phyloP scores from a whole-genome alignment of 2,888 invertebrate genomes.

The Reticulitermes lucifugus region DNA sequence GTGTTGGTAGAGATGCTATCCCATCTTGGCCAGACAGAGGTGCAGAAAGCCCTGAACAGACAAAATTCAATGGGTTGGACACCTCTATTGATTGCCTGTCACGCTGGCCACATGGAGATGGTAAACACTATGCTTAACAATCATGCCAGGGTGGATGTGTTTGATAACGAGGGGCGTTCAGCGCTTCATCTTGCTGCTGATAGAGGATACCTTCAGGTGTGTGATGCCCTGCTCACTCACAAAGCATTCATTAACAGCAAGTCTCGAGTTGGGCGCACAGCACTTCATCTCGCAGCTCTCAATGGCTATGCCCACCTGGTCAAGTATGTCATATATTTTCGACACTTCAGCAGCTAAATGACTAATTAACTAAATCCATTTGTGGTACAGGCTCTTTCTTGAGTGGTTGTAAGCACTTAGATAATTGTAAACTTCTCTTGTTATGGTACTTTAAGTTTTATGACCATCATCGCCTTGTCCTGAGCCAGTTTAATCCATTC shows the following conservation, averaged over 20 bases:
- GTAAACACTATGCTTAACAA: slow-evolving; percentile 90
- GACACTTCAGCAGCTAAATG: no score
- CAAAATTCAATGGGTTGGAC: slow-evolving; percentile 98
- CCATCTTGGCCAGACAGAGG: slow-evolving; percentile 88
- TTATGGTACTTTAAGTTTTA: no score
- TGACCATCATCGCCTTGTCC: no score
- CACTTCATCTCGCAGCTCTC: slow-evolving; percentile 96
- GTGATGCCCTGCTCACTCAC: slow-evolving; percentile 89
- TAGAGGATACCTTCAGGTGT: slow-evolving; percentile 87
- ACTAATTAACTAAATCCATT: no score
- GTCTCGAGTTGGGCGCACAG: slow-evolving; percentile 96
- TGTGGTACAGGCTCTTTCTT: no score
- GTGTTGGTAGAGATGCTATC: slow-evolving; percentile 94
- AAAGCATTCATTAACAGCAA: slow-evolving; percentile 99
- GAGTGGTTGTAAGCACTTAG: no score
- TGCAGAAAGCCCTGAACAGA: slow-evolving; percentile 94
- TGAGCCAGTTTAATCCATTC: no score
- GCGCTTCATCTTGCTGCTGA: slow-evolving; percentile 96
- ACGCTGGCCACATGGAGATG: slow-evolving; percentile 94
- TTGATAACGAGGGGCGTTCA: slow-evolving; percentile 95
- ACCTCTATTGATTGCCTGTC: slow-evolving; percentile 94
- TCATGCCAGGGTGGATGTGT: slow-evolving; percentile 98
- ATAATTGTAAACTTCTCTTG: no score
- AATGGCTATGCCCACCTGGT: slow-evolving; percentile 90
- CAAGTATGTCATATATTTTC: slow-evolving; percentile 56